Percentiles rank a stretch among this genome's conserved stretches.
Conservation (phyloP, 2,888 invertebrate species). For the Sipunculus nudus region DNA sequence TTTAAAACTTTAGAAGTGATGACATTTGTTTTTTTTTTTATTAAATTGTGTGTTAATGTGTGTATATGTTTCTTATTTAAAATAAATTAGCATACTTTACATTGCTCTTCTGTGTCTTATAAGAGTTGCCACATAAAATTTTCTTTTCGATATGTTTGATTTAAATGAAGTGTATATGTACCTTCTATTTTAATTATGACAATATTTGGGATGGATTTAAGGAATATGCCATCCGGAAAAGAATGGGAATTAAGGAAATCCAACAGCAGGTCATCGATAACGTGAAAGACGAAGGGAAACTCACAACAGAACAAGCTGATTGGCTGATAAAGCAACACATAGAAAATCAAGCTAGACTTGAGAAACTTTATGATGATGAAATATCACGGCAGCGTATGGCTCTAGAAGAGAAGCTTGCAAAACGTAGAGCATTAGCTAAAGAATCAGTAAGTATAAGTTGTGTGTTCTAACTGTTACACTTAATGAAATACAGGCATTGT, state of each 20-base stretch:
- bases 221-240: conserved; percentile 57
- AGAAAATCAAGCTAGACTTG: conserved; percentile 42
- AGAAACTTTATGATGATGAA: conserved; percentile 59
- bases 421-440: conserved; percentile 55
- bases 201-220: too few relatives aligned
- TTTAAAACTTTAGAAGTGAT: too few relatives aligned
- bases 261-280: conserved; percentile 52
- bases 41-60: too few relatives aligned
- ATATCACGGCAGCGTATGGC: conserved; percentile 59
- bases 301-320: conserved; percentile 53
- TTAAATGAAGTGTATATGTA: too few relatives aligned
- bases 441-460: conserved; percentile 46
- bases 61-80: too few relatives aligned
- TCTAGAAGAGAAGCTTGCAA: conserved; percentile 61
- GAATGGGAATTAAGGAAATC: conserved; percentile 57
- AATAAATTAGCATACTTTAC: too few relatives aligned
- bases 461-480: background rate
- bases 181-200: too few relatives aligned
- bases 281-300: conserved; percentile 44
- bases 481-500: too few relatives aligned
- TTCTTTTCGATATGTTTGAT: conserved; percentile 2
- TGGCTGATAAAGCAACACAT: conserved; percentile 60
- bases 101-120: too few relatives aligned
- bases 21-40: too few relatives aligned
- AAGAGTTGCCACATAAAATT: too few relatives aligned